Conservation (phyloP, 2,113 vertebrate species). For the Chaetodon trifascialis region DNA sequence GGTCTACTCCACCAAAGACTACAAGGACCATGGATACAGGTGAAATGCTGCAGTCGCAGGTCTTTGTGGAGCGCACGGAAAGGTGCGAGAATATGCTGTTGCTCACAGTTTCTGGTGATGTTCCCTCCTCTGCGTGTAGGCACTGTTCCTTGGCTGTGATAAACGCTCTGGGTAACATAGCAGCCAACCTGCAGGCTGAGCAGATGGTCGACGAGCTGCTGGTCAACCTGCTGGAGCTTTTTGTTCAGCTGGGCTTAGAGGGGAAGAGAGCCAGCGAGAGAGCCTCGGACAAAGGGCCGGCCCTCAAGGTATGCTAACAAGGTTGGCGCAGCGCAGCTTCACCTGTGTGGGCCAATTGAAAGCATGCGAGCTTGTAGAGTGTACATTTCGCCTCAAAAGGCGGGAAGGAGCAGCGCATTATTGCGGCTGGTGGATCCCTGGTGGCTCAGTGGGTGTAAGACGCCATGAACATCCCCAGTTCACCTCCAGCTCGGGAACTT, state of each 20-base stretch:
- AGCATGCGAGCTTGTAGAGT: no score
- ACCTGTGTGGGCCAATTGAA: no score
- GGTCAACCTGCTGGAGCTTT: conserved; percentile 97
- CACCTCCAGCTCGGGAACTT: no score
- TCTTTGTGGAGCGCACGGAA: no score
- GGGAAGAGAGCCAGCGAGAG: conserved; percentile 97
- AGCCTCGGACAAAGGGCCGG: conserved; percentile 95
- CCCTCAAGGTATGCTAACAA: conserved; percentile 89
- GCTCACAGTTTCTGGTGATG: not conserved
- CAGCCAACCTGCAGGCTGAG: conserved; percentile 96
- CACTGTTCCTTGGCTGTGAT: conserved; percentile 79
- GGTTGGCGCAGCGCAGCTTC: no score
- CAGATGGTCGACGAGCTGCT: conserved; percentile 96
- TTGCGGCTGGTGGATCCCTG: not conserved
- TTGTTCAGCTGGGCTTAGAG: conserved; percentile 97
- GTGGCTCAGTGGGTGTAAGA: no score
- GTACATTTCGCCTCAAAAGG: no score
- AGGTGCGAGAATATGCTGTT: not conserved
- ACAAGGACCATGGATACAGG: conserved; percentile 98
- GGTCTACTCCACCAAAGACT: conserved; percentile 97
- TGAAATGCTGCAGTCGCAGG: conserved; percentile 58
- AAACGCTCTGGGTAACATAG: conserved; percentile 94
- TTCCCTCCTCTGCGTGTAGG: conserved; percentile 30
- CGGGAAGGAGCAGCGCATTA: not conserved
- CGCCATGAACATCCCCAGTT: no score